phyloP scores from a whole-genome alignment of 2,888 invertebrate genomes.

The Lypha dubia region DNA sequence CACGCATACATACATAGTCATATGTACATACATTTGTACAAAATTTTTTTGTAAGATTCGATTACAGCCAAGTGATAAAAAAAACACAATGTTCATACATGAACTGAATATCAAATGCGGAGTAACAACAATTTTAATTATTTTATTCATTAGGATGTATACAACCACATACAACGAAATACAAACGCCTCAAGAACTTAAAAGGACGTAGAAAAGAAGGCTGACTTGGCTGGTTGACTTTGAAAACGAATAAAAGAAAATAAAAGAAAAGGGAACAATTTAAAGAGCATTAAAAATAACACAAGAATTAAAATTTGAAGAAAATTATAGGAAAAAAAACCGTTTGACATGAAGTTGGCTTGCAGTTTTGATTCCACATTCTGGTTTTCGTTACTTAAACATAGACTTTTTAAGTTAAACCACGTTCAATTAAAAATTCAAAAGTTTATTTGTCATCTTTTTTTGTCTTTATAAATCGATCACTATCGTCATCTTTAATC shows the following conservation, averaged over 20 bases:
- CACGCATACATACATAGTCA: too few relatives aligned
- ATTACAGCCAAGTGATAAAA: constrained; percentile 30
- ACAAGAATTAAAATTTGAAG: constrained; percentile 3
- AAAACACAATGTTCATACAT: constrained; percentile 11
- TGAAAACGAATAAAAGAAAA: neutral
- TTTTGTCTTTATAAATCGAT: neutral
- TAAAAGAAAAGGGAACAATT: constrained; percentile 31
- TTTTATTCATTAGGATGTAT: constrained; percentile 41
- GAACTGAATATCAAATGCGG: constrained; percentile 32
- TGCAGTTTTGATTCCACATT: neutral
- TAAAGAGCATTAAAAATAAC: constrained; percentile 30
- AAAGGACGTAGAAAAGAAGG: neutral
- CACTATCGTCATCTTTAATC: neutral
- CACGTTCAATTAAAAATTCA: constrained; percentile 64
- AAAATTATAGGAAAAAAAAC: neutral
- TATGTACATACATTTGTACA: neutral
- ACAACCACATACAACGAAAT: neutral
- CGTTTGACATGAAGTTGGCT: constrained; percentile 20
- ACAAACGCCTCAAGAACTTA: neutral
- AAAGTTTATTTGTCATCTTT: constrained; percentile 14
- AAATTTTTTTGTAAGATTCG: constrained; percentile 6
- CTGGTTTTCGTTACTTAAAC: neutral
- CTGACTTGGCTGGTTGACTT: neutral
- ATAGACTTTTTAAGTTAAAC: constrained; percentile 36
- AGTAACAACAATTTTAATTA: constrained; percentile 11